Conservation (phyloP, 1,140 invertebrate species). For the Heliconius eleuchia region DNA sequence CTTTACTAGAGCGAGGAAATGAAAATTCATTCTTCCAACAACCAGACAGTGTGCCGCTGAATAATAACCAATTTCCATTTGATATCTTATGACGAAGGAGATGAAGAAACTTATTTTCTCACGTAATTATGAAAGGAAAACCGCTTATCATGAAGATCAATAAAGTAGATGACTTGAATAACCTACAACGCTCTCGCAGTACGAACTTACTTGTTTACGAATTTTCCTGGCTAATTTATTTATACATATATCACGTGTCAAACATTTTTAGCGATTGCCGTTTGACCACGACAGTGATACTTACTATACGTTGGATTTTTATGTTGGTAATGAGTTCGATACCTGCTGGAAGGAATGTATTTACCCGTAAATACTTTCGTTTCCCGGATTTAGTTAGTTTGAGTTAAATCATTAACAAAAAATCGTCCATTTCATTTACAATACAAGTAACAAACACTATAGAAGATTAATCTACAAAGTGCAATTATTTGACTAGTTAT, state of each 20-base stretch:
- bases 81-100: neutral
- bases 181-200: neutral
- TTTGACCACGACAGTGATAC: too few relatives aligned
- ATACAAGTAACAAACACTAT: conserved; percentile 45
- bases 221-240: neutral
- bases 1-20: too few relatives aligned
- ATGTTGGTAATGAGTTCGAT: too few relatives aligned
- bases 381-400: too few relatives aligned
- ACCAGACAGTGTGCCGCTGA: neutral
- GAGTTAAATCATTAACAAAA: neutral
- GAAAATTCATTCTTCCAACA: too few relatives aligned
- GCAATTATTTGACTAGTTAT: conserved; percentile 11
- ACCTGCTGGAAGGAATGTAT: too few relatives aligned
- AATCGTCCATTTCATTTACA: conserved; percentile 42
- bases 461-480: conserved; percentile 45
- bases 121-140: neutral
- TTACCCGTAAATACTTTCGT: too few relatives aligned
- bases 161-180: neutral
- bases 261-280: too few relatives aligned
- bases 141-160: neutral
- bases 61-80: neutral
- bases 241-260: too few relatives aligned
- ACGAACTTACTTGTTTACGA: neutral
- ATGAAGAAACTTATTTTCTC: neutral
- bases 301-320: too few relatives aligned